Conservation (phyloP, 2,888 invertebrate genomes). For the Perithous albicinctus region DNA sequence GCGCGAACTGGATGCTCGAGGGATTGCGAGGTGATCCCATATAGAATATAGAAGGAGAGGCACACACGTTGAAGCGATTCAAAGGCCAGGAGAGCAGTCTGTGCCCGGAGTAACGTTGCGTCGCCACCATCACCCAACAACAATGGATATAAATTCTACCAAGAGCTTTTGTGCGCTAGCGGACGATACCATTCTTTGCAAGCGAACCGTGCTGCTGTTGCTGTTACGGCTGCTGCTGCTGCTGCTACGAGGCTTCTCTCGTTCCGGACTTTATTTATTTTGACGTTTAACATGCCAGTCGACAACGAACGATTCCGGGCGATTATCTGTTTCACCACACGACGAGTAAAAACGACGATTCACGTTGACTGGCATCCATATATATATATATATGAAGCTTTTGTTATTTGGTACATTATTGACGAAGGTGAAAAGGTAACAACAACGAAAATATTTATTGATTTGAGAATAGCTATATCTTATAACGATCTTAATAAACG, state of each 20-base stretch:
- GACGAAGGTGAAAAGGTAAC: no score
- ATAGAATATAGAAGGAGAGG: neutral
- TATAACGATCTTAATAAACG: no score
- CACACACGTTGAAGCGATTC: constrained; percentile 20
- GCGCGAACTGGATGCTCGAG: neutral
- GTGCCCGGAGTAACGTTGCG: constrained; percentile 12
- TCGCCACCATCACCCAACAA: constrained; percentile 38
- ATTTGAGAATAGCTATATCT: no score
- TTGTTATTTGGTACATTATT: no score
- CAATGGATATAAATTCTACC: constrained; percentile 68
- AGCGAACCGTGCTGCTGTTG: constrained; percentile 26
- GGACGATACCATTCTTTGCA: constrained; percentile 45
- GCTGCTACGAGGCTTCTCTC: constrained; percentile 12
- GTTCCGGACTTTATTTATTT: constrained; percentile 52
- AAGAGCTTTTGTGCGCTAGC: constrained; percentile 50
- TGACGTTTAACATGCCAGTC: constrained; percentile 24
- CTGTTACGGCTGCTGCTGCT: constrained; percentile 13
- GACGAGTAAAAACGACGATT: constrained; percentile 38
- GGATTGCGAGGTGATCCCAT: neutral
- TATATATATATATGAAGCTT: no score
- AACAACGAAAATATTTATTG: no score
- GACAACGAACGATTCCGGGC: neutral
- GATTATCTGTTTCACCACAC: constrained; percentile 12
- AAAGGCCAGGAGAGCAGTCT: constrained; percentile 7
- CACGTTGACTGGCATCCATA: neutral